Evolutionary conservation across 2,797 vertebrate species (phyloP).

Genomic region (Phoxinus dragarum): DNA sequence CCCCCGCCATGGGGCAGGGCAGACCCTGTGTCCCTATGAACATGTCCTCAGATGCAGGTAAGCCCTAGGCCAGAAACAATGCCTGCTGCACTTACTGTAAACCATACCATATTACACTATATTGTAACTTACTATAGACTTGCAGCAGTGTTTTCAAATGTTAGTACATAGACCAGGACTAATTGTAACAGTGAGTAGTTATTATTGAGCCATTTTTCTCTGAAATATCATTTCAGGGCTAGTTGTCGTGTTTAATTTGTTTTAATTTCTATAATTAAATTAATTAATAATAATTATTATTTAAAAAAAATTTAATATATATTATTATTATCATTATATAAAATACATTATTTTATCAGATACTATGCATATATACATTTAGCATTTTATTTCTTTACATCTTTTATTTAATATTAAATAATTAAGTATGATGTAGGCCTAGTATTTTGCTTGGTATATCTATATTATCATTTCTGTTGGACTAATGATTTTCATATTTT

Average conservation of each 20-base stretch:
- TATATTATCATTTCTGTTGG: too few species aligned
- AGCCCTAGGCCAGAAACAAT: slow-evolving; percentile 39
- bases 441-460: too few species aligned
- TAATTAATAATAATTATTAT: neutral
- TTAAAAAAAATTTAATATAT: neutral
- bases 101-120: neutral
- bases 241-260: neutral
- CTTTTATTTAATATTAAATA: too few species aligned
- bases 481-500: too few species aligned
- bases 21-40: slow-evolving; percentile 78
- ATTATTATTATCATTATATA: neutral
- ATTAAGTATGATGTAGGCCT: too few species aligned
- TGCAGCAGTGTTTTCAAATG: neutral
- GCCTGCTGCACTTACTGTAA: neutral
- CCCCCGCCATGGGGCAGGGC: slow-evolving; percentile 56
- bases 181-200: neutral
- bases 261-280: neutral
- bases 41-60: slow-evolving; percentile 79
- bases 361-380: neutral
- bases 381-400: too few species aligned
- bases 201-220: neutral
- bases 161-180: neutral
- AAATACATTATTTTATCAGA: neutral
- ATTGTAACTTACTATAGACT: neutral
- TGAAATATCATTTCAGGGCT: neutral